phyloP scores from a whole-genome alignment of 2,888 invertebrate species.

The Oligia strigilis region DNA sequence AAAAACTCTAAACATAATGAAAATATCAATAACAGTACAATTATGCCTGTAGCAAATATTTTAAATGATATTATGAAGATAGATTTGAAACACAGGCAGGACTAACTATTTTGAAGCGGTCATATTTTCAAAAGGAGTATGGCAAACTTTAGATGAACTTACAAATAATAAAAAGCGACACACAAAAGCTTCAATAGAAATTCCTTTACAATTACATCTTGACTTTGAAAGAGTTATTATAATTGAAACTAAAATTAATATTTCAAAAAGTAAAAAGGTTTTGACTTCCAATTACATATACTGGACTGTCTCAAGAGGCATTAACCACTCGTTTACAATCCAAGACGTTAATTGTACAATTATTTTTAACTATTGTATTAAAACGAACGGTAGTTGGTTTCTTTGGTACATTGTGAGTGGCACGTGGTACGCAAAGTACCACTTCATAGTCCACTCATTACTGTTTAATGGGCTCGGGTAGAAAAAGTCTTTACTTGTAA shows the following conservation, averaged over 20 bases:
- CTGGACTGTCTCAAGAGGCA: conserved; percentile 84
- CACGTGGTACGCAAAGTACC: conserved; percentile 88
- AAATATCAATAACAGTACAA: neutral
- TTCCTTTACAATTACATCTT: conserved; percentile 55
- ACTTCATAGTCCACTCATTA: conserved; percentile 89
- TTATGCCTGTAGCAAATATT: neutral
- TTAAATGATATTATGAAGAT: neutral
- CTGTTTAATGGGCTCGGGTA: conserved; percentile 88
- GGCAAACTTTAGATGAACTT: conserved; percentile 21
- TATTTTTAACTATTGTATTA: conserved; percentile 87
- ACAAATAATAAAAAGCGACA: conserved; percentile 40
- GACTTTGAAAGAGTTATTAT: conserved; percentile 58
- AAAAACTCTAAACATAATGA: too few species aligned
- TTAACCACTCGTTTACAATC: conserved; percentile 75
- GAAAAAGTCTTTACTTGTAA: conserved; percentile 84
- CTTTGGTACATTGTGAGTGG: conserved; percentile 84
- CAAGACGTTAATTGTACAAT: conserved; percentile 89
- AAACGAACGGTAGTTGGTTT: conserved; percentile 88
- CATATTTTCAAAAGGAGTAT: conserved; percentile 23
- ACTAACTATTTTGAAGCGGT: neutral
- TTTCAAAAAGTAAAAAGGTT: conserved; percentile 76
- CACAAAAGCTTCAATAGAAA: conserved; percentile 49
- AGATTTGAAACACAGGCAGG: neutral
- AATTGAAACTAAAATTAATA: conserved; percentile 64
- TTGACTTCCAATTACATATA: conserved; percentile 84